Conservation (phyloP, 2,113 vertebrate species). For the Verasper variegatus region DNA sequence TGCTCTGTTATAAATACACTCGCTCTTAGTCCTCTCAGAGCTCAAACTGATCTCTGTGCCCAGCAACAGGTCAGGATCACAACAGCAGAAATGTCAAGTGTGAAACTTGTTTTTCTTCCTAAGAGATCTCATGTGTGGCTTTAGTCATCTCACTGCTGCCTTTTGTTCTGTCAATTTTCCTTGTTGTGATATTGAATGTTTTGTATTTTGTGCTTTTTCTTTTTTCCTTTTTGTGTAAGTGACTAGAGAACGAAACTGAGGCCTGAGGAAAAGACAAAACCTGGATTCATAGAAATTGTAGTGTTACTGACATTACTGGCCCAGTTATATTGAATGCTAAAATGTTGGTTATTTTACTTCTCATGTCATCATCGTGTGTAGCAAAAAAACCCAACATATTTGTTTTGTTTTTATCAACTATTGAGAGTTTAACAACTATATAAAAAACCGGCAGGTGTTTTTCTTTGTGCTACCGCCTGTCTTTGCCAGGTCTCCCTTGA, state of each 20-base stretch:
- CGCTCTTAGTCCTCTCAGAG: conserved; percentile 12
- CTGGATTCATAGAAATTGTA: neutral
- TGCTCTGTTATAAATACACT: conserved; percentile 27
- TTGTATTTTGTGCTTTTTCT: conserved; percentile 18
- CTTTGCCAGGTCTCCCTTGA: too few relatives aligned
- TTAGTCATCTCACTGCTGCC: conserved; percentile 17
- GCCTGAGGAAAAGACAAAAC: neutral
- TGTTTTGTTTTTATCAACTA: neutral
- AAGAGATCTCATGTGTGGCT: conserved; percentile 48
- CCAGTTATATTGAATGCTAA: neutral
- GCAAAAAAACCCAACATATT: too few relatives aligned
- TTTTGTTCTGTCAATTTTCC: conserved; percentile 20
- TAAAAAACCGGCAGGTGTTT: neutral
- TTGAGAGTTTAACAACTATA: neutral
- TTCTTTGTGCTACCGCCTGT: too few relatives aligned
- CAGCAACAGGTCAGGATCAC: conserved; percentile 10
- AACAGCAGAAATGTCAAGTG: conserved; percentile 48
- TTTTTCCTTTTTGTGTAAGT: conserved; percentile 6
- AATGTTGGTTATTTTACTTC: neutral
- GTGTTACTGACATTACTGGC: neutral
- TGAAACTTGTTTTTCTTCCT: conserved; percentile 6
- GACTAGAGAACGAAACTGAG: conserved; percentile 1
- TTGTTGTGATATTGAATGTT: conserved; percentile 31
- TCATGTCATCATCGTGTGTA: too few relatives aligned
- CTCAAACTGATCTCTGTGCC: conserved; percentile 32